Percentiles rank a stretch among this genome's conserved stretches.
phyloP scores from a whole-genome alignment of 1,140 invertebrate species.

The Maniola jurtina region DNA sequence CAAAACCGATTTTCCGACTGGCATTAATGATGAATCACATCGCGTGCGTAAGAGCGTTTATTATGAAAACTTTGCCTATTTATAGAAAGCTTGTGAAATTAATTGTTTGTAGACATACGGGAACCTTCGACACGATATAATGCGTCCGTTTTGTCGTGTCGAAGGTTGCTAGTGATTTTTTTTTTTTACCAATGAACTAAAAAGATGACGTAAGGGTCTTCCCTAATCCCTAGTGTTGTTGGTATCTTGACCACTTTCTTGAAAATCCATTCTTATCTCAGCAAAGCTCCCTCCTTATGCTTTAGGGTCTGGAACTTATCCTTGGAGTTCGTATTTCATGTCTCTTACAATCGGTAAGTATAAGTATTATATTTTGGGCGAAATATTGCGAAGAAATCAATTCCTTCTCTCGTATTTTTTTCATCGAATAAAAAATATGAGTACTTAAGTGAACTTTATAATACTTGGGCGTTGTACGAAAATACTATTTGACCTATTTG shows the following conservation, averaged over 20 bases:
- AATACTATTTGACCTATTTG: constrained; percentile 68
- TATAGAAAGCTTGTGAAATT: constrained; percentile 15
- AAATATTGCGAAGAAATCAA: too few relatives aligned
- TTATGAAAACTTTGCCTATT: constrained; percentile 40
- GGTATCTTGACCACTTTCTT: too few relatives aligned
- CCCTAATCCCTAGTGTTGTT: too few relatives aligned
- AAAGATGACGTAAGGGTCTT: too few relatives aligned
- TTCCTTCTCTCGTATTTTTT: too few relatives aligned
- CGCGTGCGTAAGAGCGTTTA: constrained; percentile 56
- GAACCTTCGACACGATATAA: constrained; percentile 13
- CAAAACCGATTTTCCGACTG: constrained; percentile 58
- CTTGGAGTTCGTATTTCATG: too few relatives aligned
- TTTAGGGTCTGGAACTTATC: too few relatives aligned
- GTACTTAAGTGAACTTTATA: constrained; percentile 25
- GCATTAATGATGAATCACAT: constrained; percentile 62
- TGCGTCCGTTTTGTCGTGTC: not conserved
- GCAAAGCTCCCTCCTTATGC: too few relatives aligned
- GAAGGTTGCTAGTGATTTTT: not conserved
- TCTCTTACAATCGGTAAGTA: too few relatives aligned
- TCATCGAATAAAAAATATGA: not conserved
- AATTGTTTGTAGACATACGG: constrained; percentile 44
- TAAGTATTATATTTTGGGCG: too few relatives aligned
- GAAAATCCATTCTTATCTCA: too few relatives aligned
- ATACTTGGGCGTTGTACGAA: constrained; percentile 40
- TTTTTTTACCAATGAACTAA: constrained; percentile 25